Base-by-base conservation (phyloP, 2,113 vertebrate species). In the Sylvilagus bachmani region DNA sequence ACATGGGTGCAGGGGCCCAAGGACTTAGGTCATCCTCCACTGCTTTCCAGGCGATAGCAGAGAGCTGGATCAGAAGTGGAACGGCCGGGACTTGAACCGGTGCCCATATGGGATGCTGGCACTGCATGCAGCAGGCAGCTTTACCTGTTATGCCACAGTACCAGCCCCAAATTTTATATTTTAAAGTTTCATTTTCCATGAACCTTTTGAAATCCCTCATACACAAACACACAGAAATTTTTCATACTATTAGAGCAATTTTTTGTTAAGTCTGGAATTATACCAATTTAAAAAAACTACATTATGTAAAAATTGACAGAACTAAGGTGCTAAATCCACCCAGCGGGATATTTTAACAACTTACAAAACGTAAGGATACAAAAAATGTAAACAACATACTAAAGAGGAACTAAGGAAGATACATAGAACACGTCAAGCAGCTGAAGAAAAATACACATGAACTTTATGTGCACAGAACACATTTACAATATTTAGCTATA, bases 341-440 rank as follows among this genome's bases (percentile, higher is more conserved):
- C 69, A 85, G 33, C 31, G 16, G 12, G 51, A 81, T n/a, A 67
- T 64, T 95, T 93, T 69, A 88, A 88, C 31, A 31, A 83, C 49
- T 77, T 93, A 69, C 10, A 70, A 71, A 69, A 89, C 67, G 22
- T 51, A 93, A 90, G 62, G 36, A 67, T 64, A 71, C 5, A 86
- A 55, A 82, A 90, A 87, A 83, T 78, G 38, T 87, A 78, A 89
- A 80, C 19, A 78, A 70, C 33, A 89, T 53, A 86, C 80, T 87
- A 87, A 86, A 67, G 16, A 69, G 11, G n/a, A 87, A 64, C n/a
- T 87, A 78, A 93, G 25, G 55, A 17, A 90, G 31, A 85, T 19
- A 90, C 12, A 80, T 0, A 83, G 27, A 81, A 73, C 31, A 74
- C 17, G 49, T 79, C 29, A 79, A 10, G 22, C 33, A 88, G 90